Conservation (phyloP, 2,113 vertebrate genomes). For the Bos javanicus region DNA sequence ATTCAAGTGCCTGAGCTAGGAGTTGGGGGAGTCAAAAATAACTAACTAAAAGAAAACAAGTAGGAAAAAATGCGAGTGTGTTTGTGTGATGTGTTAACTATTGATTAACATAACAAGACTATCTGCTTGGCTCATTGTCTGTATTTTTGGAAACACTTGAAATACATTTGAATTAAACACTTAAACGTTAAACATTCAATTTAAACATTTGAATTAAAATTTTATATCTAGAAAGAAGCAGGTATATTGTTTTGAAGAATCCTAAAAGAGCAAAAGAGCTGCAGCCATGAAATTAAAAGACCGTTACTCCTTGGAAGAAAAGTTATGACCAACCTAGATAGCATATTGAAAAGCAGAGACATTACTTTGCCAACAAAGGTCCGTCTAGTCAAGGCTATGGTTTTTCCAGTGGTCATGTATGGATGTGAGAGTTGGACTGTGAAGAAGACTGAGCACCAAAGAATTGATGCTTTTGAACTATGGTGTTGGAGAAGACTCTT, state of each 20-base stretch:
- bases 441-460: too few species aligned
- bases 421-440: too few species aligned
- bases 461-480: too few species aligned
- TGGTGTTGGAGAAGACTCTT: too few species aligned
- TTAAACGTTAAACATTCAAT: not conserved
- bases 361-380: too few species aligned
- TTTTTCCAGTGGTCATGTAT: too few species aligned
- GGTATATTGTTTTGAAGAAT: not conserved
- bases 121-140: not conserved
- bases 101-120: not conserved
- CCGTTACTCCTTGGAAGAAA: too few species aligned
- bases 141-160: not conserved
- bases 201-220: not conserved
- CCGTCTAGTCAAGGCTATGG: too few species aligned
- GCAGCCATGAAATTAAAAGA: too few species aligned
- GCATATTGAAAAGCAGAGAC: too few species aligned
- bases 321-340: too few species aligned
- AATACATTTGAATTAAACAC: not conserved
- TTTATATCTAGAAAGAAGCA: not conserved
- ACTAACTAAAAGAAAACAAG: not conserved
- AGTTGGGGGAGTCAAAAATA: not conserved
- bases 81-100: not conserved
- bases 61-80: not conserved
- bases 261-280: not conserved
- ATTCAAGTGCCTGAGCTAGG: not conserved